Evolutionary conservation across 1,140 invertebrate genomes (phyloP), one percentile per base, ranked within the genome.

Genomic region (Bombyx mandarina): DNA sequence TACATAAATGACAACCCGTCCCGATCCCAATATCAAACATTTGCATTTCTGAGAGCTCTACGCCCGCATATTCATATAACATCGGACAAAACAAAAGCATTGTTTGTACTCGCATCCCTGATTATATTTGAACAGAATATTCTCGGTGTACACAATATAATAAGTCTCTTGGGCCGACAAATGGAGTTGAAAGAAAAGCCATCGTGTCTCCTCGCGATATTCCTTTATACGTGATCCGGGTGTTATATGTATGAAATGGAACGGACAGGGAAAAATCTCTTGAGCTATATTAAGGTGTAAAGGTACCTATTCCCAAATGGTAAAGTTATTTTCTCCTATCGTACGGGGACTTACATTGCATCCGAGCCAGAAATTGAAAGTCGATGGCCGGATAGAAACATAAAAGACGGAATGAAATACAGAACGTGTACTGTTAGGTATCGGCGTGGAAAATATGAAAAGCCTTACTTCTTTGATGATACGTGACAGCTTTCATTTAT

Each of bases 111-210:
- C 74, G 66, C 66, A 74, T 74, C 74, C 77, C 72, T 83, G 81
- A 84, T 86, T 86, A 86, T 86, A 82, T 86, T 86, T 86, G 83
- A 70, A 79, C 79, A 82, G 79, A 71, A 82, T 83, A 84, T 84
- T 80, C 68, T 71, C 73, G 72, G 73, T 82, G 77, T 84, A 80
- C 73, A 86, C 80, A 83, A 69, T 69, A 73, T 86, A 84, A 86
- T 82, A 86, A 79, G 83, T 82, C 83, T 83, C 79, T 73, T 61
- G 80, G 78, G 79, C 75, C 70, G 72, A 57, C 72, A 78, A 77
- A 82, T 78, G 79, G 73, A 75, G 76, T 73, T 70, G 72, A 79
- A 82, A 79, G 75, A 62, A 82, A 83, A 82, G 62, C 73, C 70
- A 82, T 83, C 67, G 71, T 64, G 70, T 75, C 67, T 79, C 75